A percentile compares a stretch with the other conserved stretches of the same genome.
Evolutionary conservation across 2,113 vertebrate genomes (phyloP).

Genomic region (Grammomys surdaster): DNA sequence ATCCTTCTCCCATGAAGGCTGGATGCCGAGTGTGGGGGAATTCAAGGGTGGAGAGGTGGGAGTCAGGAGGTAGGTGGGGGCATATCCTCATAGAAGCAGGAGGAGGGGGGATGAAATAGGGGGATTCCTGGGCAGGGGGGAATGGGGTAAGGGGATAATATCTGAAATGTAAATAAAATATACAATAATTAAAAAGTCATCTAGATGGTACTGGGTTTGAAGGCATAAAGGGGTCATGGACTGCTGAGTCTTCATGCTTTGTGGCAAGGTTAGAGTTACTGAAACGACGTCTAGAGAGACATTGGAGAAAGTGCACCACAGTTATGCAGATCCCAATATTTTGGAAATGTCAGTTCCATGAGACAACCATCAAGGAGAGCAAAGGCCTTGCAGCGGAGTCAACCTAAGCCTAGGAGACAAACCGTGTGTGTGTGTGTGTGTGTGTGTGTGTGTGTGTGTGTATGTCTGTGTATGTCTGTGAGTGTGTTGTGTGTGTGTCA

Average conservation of each 20-base stretch:
- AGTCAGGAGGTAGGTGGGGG: too few species aligned
- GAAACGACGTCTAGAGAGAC: neutral
- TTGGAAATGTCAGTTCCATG: neutral
- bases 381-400: neutral
- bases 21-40: too few species aligned
- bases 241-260: neutral
- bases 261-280: neutral
- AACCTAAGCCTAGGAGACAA: neutral
- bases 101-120: too few species aligned
- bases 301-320: neutral
- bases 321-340: neutral
- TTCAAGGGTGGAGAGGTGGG: too few species aligned
- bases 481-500: neutral
- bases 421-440: neutral
- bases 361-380: too few species aligned
- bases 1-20: too few species aligned
- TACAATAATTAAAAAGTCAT: neutral
- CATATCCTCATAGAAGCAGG: too few species aligned
- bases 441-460: too few species aligned
- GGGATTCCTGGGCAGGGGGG: too few species aligned
- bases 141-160: too few species aligned
- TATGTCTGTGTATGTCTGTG: too few species aligned
- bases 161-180: too few species aligned
- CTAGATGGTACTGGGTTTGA: neutral
- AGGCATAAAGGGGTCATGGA: neutral